Conservation (phyloP, 2,888 invertebrate species). For the Anorthoa munda region DNA sequence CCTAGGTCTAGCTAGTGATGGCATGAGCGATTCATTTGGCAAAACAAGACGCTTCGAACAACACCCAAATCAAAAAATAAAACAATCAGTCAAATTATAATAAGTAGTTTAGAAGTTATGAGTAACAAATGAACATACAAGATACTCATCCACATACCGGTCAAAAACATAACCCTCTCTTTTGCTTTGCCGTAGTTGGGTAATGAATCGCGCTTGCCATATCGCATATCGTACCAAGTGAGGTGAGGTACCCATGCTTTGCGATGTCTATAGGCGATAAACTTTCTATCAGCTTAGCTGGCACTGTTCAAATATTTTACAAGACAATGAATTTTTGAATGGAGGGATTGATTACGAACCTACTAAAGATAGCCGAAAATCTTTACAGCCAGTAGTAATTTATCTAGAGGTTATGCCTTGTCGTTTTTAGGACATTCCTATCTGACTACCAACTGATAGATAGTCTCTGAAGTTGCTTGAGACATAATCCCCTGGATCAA, state of each 20-base stretch:
- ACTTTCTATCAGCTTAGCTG: not conserved
- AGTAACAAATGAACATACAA: no score
- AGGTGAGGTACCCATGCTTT: not conserved
- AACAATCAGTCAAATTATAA: no score
- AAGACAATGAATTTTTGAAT: not conserved
- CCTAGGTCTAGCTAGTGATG: no score
- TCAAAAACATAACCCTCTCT: no score
- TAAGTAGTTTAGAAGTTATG: no score
- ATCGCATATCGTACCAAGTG: no score
- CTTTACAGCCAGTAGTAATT: not conserved
- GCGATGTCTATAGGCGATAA: not conserved
- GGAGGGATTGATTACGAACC: not conserved
- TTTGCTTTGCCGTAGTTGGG: no score
- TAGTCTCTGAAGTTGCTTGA: conserved; percentile 5
- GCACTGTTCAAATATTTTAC: not conserved
- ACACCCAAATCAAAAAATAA: no score
- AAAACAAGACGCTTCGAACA: no score
- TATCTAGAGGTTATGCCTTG: not conserved
- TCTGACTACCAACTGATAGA: conserved; percentile 1
- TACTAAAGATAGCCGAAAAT: not conserved
- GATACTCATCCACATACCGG: no score
- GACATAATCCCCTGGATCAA: conserved; percentile 43
- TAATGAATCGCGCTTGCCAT: no score
- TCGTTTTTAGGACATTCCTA: conserved; percentile 10
- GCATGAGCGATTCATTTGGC: no score